A percentile compares a stretch with the other conserved stretches of the same genome.
Evolutionary conservation across 2,113 vertebrate species (phyloP).

Genomic region (Odobenus rosmarus): DNA sequence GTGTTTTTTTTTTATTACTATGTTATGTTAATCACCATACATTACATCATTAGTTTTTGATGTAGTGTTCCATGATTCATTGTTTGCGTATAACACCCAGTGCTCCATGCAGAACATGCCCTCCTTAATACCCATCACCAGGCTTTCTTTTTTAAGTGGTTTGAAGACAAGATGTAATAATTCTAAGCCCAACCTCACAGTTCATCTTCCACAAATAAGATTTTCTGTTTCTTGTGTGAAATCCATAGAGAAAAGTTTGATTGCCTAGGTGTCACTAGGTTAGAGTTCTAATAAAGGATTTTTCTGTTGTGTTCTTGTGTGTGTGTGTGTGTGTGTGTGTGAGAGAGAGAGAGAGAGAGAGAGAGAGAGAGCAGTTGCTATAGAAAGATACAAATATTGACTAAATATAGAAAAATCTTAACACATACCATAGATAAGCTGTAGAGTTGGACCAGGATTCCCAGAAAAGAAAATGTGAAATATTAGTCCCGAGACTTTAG

Average conservation of each 20-base stretch:
- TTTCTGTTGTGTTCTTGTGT: not conserved
- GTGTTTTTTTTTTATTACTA: no score
- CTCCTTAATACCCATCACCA: no score
- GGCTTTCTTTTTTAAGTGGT: not conserved
- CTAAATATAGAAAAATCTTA: not conserved
- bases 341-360: no score
- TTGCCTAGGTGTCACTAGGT: not conserved
- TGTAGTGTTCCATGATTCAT: no score
- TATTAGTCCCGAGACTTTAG: not conserved
- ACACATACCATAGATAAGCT: not conserved
- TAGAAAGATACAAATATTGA: not conserved
- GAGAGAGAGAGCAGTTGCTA: not conserved
- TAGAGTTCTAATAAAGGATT: not conserved
- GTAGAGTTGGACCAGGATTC: not conserved
- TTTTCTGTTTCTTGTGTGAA: not conserved
- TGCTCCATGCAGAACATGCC: no score
- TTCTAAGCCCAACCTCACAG: not conserved
- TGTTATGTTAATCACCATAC: no score
- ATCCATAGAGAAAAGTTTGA: not conserved
- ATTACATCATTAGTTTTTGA: no score
- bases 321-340: not conserved
- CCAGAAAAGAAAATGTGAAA: not conserved
- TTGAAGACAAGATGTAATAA: constrained; percentile 1
- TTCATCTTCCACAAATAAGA: not conserved
- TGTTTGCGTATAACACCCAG: no score